A percentile compares a stretch with the other conserved stretches of the same genome.
phyloP scores from a whole-genome alignment of 1,140 invertebrate genomes.

The Periplaneta americana region DNA sequence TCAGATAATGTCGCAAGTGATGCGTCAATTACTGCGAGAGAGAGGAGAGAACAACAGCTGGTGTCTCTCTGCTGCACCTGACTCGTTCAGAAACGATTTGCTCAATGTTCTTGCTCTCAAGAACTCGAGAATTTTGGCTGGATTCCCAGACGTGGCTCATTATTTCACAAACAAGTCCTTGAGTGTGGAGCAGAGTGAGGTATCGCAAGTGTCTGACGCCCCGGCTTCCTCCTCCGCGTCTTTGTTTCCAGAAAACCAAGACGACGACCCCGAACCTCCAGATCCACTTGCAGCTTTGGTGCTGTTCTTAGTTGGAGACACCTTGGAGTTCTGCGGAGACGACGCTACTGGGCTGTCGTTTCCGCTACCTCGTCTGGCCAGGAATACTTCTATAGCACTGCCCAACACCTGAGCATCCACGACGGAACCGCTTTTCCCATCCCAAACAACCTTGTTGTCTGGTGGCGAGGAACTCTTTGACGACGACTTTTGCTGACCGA shows the following conservation, averaged over 20 bases:
- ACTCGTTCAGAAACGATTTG: no score
- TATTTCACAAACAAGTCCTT: slow-evolving; percentile 80
- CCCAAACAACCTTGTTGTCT: slow-evolving; percentile 55
- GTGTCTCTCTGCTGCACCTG: no score
- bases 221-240: slow-evolving; percentile 6
- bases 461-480: background rate
- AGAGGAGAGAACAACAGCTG: no score
- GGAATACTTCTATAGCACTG: slow-evolving; percentile 74
- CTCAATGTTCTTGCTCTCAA: no score
- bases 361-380: slow-evolving; percentile 46
- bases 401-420: slow-evolving; percentile 72
- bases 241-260: background rate
- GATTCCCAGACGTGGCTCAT: slow-evolving; percentile 11
- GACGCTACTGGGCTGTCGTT: slow-evolving; percentile 38
- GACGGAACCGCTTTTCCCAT: slow-evolving; percentile 61
- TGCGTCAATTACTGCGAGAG: no score
- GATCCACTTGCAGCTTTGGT: slow-evolving; percentile 19
- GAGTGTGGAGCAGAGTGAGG: slow-evolving; percentile 68
- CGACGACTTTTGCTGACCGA: slow-evolving; percentile 10
- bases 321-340: slow-evolving; percentile 31
- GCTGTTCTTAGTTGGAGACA: slow-evolving; percentile 32
- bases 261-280: background rate
- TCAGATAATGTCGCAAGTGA: no score
- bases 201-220: slow-evolving; percentile 49
- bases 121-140: no score